These are phyloP conservation scores for Coregonus ussuriensis DNA, from an alignment of 2,797 vertebrate species.

Conservation along the genomic window DNA sequence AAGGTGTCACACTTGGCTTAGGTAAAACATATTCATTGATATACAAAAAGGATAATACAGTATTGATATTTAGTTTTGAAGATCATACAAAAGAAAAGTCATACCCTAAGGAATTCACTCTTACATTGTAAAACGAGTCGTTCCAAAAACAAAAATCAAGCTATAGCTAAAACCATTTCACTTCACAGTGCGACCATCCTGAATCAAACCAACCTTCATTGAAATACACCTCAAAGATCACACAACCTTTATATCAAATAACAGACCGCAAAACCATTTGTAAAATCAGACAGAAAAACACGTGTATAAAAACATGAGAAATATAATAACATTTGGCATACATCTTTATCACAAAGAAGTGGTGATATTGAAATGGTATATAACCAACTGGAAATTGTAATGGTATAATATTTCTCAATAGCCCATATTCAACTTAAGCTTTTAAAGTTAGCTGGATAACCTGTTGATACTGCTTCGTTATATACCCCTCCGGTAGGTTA, in stretches of 20 bases:
- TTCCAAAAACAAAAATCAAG: not conserved
- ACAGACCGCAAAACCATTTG: not conserved
- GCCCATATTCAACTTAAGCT: not conserved
- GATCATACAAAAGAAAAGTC: too few relatives aligned
- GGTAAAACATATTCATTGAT: too few relatives aligned
- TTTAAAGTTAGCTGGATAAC: not conserved
- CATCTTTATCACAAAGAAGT: not conserved
- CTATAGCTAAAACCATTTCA: not conserved
- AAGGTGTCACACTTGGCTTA: too few relatives aligned
- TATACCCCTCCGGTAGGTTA: not conserved
- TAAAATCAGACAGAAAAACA: not conserved
- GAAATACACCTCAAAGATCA: not conserved
- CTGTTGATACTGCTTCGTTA: not conserved
- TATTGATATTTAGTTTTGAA: too few relatives aligned
- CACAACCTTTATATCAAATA: not conserved
- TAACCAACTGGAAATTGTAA: not conserved
- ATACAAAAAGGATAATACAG: too few relatives aligned
- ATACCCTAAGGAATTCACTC: too few relatives aligned
- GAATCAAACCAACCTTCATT: not conserved
- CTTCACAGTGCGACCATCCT: not conserved
- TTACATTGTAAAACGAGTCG: too few relatives aligned
- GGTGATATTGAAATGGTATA: not conserved
- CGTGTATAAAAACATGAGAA: not conserved
- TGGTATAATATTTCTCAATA: not conserved
- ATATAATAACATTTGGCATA: not conserved